Conservation (phyloP, 2,113 vertebrate genomes). For the Oxygymnocypris stewartii region DNA sequence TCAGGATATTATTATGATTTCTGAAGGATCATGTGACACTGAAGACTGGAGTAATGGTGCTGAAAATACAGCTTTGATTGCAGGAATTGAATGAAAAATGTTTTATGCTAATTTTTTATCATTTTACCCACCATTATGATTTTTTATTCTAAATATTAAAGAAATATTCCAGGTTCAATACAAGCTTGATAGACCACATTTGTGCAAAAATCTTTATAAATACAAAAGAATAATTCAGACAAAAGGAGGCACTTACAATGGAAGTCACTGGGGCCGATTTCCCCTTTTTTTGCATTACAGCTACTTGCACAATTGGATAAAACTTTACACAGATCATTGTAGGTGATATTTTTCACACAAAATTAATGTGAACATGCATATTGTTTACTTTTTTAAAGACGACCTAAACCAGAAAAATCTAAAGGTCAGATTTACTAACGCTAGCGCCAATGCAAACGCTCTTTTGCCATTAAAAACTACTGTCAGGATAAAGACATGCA, state of each 20-base stretch:
- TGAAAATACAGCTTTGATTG: background rate
- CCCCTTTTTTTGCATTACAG: background rate
- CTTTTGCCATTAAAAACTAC: too few species aligned
- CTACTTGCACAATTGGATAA: background rate
- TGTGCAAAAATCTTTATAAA: too few species aligned
- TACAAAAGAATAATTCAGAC: background rate
- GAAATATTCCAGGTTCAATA: background rate
- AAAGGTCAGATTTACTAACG: too few species aligned
- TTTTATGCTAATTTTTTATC: background rate
- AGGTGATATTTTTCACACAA: background rate
- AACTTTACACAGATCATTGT: background rate
- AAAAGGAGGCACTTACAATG: too few species aligned
- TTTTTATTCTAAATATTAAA: background rate
- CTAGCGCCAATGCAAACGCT: too few species aligned
- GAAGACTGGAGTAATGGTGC: background rate
- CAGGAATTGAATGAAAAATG: background rate
- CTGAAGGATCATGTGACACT: background rate
- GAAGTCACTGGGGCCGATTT: too few species aligned
- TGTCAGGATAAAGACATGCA: too few species aligned
- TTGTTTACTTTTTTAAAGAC: too few species aligned
- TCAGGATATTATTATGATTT: background rate
- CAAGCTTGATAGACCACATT: background rate
- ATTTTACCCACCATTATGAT: background rate
- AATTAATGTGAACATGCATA: background rate
- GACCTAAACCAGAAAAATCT: too few species aligned